Percentiles rank a stretch among this genome's conserved stretches.
Evolutionary conservation across 53 echinoderm and acorn worm species (phyloP).

Genomic region (Holothuria scabra): DNA sequence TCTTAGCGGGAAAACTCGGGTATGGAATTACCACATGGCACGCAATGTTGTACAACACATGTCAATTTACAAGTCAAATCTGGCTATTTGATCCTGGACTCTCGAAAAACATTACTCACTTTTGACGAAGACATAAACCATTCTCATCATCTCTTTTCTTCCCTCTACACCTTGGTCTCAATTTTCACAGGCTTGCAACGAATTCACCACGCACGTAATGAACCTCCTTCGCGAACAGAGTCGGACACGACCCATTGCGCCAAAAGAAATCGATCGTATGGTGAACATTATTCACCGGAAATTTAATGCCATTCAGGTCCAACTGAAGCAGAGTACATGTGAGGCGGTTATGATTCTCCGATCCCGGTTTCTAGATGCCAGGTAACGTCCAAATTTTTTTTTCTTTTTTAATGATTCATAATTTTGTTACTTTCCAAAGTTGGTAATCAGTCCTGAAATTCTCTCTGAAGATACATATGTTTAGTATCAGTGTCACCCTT

Average conservation of each 20-base stretch:
- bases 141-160: too few relatives aligned
- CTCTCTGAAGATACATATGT: too few relatives aligned
- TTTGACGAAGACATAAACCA: constrained; percentile 21
- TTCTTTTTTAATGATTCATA: background rate
- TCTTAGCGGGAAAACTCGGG: constrained; percentile 33
- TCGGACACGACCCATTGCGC: constrained; percentile 98
- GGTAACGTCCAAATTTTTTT: constrained; percentile 61
- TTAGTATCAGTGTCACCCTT: too few relatives aligned
- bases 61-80: constrained; percentile 53
- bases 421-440: background rate
- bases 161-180: constrained; percentile 8
- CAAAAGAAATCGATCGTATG: constrained; percentile 99
- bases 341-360: constrained; percentile 99
- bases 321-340: constrained; percentile 98
- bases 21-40: constrained; percentile 30
- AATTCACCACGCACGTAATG: constrained; percentile 99
- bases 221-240: constrained; percentile 99
- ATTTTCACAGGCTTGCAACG: constrained; percentile 92
- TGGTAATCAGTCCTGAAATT: background rate
- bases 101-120: constrained; percentile 51
- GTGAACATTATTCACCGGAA: constrained; percentile 99
- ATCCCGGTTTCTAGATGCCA: constrained; percentile 96
- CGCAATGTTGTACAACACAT: constrained; percentile 44
- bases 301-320: constrained; percentile 99
- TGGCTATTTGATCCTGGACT: constrained; percentile 20